phyloP scores from a whole-genome alignment of 2,797 vertebrate species.

The Bradypus variegatus region DNA sequence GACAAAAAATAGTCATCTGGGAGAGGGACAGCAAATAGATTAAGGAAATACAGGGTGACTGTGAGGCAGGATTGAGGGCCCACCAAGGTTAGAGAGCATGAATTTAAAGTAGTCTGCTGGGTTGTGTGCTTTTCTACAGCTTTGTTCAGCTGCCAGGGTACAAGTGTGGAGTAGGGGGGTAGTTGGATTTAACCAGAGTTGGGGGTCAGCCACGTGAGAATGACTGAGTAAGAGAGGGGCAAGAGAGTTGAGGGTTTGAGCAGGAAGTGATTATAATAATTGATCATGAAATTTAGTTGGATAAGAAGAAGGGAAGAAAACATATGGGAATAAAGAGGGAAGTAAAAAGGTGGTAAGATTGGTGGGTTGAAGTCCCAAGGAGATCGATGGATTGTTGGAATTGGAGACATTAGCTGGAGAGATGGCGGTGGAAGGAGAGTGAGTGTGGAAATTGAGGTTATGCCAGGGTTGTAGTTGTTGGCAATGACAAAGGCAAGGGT shows the following conservation, averaged over 20 bases:
- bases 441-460: not conserved
- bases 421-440: not conserved
- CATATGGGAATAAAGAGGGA: not conserved
- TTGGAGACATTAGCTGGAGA: not conserved
- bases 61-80: too few relatives aligned
- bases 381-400: not conserved
- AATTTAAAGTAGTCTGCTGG: not conserved
- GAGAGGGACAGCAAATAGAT: not conserved
- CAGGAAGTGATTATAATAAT: not conserved
- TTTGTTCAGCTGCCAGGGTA: not conserved
- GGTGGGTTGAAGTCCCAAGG: not conserved
- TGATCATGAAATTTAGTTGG: not conserved
- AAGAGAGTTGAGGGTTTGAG: not conserved
- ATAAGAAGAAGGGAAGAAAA: too few relatives aligned
- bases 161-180: not conserved
- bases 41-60: not conserved
- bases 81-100: not conserved
- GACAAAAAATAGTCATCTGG: not conserved
- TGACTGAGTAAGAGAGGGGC: not conserved
- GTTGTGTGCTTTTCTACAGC: not conserved
- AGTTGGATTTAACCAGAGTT: not conserved
- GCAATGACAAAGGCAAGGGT: not conserved
- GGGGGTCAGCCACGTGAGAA: not conserved
- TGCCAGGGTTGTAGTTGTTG: rapidly evolving
- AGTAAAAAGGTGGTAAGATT: not conserved